Base-by-base conservation (phyloP, 2,113 vertebrate genomes). In the Entelurus aequoreus region DNA sequence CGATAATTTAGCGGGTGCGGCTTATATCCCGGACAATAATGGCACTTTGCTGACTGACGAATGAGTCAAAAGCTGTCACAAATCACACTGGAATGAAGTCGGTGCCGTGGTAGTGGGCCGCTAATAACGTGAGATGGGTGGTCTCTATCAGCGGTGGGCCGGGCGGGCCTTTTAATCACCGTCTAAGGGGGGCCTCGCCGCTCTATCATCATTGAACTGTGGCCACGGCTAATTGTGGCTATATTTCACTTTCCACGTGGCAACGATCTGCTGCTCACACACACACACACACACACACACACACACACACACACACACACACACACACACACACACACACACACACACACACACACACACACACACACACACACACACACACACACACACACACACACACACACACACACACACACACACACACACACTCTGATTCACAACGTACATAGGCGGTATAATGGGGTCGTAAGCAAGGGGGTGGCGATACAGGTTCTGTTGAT, bases 141-240 rank as follows among this genome's bases (percentile, higher is more conserved):
- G 93, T 95, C 94, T 95, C 92, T 93, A 93, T 94, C 94, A 94
- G 90, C 81, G 87, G 84, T 90, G 91, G 89, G 90, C 88, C 83
- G 88, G 90, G 87, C 91, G 92, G 93, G 93, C 91, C 93, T 93
- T 93, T 93, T 96, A 95, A 95, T 96, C 94, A 96, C 91, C 90
- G 91, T 92, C 93, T 95, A 94, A 94, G 91, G 94, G 94, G 90
- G 90, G 92, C 90, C 82, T 90, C 90, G 85, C 87, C 90, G 92
- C 92, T 93, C 93, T 93, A 95, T 95, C 93, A 94, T 94, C 93
- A 95, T 93, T 95, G 93, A 95, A 95, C 94, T 94, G 92, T 94
- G 93, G 94, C 93, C 88, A 74, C 86, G 91, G 93, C 93, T 96
- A 96, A 96, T 96, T 96, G 94, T 94, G 88, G 92, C 94, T 90